Evolutionary conservation across 2,888 invertebrate species (phyloP).

Genomic region (Chrysomela aeneicollis): DNA sequence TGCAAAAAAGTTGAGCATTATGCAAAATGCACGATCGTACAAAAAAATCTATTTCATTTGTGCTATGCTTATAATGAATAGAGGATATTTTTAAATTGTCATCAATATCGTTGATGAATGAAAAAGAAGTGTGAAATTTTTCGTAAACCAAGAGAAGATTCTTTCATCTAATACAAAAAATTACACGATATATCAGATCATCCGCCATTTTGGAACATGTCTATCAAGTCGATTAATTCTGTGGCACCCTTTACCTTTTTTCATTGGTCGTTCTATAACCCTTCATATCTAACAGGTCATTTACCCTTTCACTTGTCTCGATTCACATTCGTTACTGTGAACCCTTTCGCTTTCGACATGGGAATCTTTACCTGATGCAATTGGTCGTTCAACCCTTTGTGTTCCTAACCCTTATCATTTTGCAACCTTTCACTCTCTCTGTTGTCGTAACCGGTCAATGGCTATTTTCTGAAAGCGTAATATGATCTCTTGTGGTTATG

Average conservation of each 20-base stretch:
- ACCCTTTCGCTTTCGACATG: conserved; percentile 49
- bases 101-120: no score
- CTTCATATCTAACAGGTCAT: conserved; percentile 36
- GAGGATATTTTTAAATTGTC: no score
- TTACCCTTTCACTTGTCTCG: conserved; percentile 43
- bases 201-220: conserved; percentile 31
- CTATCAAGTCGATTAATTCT: conserved; percentile 46
- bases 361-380: conserved; percentile 46
- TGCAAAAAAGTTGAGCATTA: no score
- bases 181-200: no score
- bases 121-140: no score
- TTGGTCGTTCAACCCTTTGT: conserved; percentile 51
- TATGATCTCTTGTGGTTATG: conserved; percentile 21
- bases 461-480: conserved; percentile 1
- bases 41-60: no score
- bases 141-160: background rate
- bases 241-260: conserved; percentile 49
- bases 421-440: conserved; percentile 43
- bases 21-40: no score
- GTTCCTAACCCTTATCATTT: conserved; percentile 29
- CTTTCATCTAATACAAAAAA: background rate
- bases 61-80: no score
- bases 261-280: conserved; percentile 35
- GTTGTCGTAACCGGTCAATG: conserved; percentile 21
- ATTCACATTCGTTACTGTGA: conserved; percentile 31